phyloP scores from a whole-genome alignment of 2,113 vertebrate genomes.

The Barnardius zonarius region DNA sequence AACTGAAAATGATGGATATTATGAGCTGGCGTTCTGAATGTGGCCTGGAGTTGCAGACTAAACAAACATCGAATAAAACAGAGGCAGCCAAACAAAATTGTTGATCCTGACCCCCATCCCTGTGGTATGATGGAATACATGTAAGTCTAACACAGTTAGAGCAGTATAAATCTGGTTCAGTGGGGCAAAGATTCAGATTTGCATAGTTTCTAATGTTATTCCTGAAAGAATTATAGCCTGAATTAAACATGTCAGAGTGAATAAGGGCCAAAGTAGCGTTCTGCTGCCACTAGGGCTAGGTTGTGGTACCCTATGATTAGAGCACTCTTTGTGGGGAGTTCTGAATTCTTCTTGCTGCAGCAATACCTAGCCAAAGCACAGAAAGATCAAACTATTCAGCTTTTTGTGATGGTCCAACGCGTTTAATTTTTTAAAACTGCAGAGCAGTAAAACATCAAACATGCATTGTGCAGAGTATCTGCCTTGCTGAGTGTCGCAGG shows the following conservation, averaged over 20 bases:
- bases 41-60: neutral
- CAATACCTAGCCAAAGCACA: neutral
- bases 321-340: neutral
- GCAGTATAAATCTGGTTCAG: neutral
- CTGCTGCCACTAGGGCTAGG: neutral
- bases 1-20: neutral
- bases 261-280: neutral
- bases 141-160: neutral
- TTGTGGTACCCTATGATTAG: neutral
- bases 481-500: fast-evolving
- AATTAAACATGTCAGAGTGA: neutral
- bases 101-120: neutral
- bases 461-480: neutral
- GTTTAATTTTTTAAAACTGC: slow-evolving; percentile 1
- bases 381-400: neutral
- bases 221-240: neutral
- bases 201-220: neutral
- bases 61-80: neutral
- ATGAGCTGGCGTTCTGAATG: neutral
- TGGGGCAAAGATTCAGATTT: neutral
- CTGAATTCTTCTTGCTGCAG: neutral
- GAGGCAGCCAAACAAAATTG: neutral
- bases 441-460: neutral
- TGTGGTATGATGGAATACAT: neutral
- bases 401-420: neutral